Evolutionary conservation across 2,797 vertebrate genomes (phyloP), one percentile per base, ranked within the genome.

Genomic region (Philypnodon macrostomus): DNA sequence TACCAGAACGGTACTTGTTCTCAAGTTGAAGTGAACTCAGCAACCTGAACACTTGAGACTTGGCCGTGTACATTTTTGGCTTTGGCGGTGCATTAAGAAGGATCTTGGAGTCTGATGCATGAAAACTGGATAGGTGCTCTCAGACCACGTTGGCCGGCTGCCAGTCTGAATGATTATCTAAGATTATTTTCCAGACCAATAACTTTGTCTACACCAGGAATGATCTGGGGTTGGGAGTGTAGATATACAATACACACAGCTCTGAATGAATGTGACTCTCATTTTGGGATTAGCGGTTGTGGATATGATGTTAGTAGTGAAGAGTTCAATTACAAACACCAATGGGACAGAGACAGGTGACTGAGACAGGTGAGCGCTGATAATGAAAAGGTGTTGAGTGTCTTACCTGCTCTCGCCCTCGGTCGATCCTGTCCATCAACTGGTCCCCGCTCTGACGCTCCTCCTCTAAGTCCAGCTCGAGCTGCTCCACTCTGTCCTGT

Each of bases 331-430:
- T 51, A 63, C 58, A 68, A 49, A 42, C 38, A 53, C 46, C 60
- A 34, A 78, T 65, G 65, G 60, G 68, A 78, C 44, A 81, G 53
- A 75, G 47, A 67, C 55, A 51, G 59, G 48, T 62, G 57, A 65
- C 40, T 48, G 34, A 63, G 61, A 70, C 57, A 58, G 40, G 54
- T 55, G 70, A 72, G 36, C 15, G 17, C 46, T 41, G 31, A 64
- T 67, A 56, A 79, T 64, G 65, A 67, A 17, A 63, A 53, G 11
- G 46, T 59, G 55, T 57, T 53, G 63, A 58, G 49, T 38, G 48
- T 86, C n/a, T n/a, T n/a, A 98, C 95, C 94, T 98, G 97, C 46
- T 95, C 94, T 84, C 95, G 87, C 78, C 93, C 93, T 68, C 94
- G 70, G 63, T 89, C 84, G 60, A 98, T 92, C 77, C 95, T 90